Base-by-base conservation (phyloP, 2,797 vertebrate species). In the Protonibea diacanthus region DNA sequence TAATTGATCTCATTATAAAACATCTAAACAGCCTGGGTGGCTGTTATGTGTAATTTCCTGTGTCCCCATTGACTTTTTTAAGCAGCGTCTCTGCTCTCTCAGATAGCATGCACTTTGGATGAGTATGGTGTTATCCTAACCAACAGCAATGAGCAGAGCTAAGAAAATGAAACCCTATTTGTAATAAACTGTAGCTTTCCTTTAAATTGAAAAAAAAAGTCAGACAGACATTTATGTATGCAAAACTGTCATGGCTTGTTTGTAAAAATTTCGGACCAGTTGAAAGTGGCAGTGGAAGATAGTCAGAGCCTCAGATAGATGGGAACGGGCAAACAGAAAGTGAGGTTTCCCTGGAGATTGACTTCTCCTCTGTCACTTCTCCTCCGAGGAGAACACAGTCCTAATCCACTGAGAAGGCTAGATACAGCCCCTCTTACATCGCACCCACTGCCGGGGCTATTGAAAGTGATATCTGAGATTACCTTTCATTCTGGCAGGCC, bases 401-500 rank as follows among this genome's bases (percentile, higher is more conserved):
- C 91, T 95, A 95, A 96, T 95, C 94, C 92, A 91, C 64, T 40
- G 88, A 94, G 94, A 96, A 92, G 70, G 75, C 87, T 74, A 69
- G 86, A 95, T 95, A 93, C 90, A 87, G 91, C 93, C 87, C 76
- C 88, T 87, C 90, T 38, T 88, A 84, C 76, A 85, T 95, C 90
- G 90, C 90, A 86, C 86, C 86, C 86, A 85, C 91, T 91, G 83
- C 83, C 67, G 83, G 83, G 91, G 91, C 92, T 92, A 96, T 95
- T 95, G 94, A 89, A 93, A 96, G 93, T 92, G 95, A 95, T 96
- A 95, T 94, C 89, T 95, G 93, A 96, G 95, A 95, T 96, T 96
- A 94, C 89, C 76, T 95, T 95, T 95, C 87, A 91, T 93, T 95
- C 85, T 90, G 89, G 86, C 88, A 74, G 82, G 86, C 88, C 77